phyloP scores from a whole-genome alignment of 2,113 vertebrate species.

The Cochlearius cochlearius region DNA sequence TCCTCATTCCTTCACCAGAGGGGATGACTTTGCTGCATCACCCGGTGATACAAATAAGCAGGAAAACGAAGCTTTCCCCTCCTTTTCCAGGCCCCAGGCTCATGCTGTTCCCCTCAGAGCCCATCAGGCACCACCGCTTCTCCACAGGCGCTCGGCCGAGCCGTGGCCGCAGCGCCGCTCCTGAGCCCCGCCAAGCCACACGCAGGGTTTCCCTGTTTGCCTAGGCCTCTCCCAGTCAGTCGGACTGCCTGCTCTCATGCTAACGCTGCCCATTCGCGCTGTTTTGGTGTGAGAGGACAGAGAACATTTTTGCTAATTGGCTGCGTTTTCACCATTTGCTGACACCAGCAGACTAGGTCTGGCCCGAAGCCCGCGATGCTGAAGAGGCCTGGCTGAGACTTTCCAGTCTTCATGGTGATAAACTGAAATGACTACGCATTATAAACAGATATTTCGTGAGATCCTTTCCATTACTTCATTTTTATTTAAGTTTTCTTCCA shows the following conservation, averaged over 20 bases:
- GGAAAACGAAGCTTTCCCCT: not conserved
- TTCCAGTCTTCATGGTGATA: not conserved
- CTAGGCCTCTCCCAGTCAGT: not conserved
- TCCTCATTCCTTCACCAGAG: not conserved
- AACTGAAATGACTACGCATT: not conserved
- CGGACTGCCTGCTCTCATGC: not conserved
- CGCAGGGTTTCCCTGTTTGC: fast-evolving
- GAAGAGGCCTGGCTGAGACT: not conserved
- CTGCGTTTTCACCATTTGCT: not conserved
- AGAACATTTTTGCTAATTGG: not conserved
- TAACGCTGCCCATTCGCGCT: not conserved
- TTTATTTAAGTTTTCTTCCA: not conserved
- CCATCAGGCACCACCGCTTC: not conserved
- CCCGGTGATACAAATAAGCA: not conserved
- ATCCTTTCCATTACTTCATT: not conserved
- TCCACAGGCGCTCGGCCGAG: fast-evolving
- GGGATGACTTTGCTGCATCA: not conserved
- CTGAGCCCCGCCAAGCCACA: not conserved
- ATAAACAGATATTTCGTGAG: not conserved
- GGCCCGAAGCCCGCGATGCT: not conserved
- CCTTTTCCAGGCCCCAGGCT: not conserved
- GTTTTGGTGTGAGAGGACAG: not conserved
- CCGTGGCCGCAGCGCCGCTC: fast-evolving
- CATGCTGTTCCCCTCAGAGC: not conserved
- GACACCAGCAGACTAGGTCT: not conserved